Evolutionary conservation across 2,888 invertebrate species (phyloP).

Genomic region (Aelia acuminata): DNA sequence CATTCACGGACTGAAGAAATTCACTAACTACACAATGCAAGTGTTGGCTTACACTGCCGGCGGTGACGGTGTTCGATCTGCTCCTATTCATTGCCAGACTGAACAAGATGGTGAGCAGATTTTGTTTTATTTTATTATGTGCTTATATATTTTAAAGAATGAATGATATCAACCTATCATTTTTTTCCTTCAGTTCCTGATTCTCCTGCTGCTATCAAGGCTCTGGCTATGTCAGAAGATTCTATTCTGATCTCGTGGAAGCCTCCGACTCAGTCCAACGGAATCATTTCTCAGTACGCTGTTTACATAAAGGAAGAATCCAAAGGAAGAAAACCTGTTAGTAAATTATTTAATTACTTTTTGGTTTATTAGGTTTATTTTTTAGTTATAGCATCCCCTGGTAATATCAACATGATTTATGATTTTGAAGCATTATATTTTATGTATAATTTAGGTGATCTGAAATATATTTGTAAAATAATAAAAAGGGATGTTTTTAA

Average conservation of each 20-base stretch:
- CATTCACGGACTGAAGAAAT: conserved; percentile 93
- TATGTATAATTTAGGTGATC: no score
- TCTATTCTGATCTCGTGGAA: conserved; percentile 95
- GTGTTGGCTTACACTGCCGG: conserved; percentile 95
- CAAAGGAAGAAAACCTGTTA: conserved; percentile 68
- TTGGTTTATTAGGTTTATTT: no score
- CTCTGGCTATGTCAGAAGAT: conserved; percentile 91
- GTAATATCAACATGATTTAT: no score
- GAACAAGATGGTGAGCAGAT: conserved; percentile 88
- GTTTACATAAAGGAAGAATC: conserved; percentile 76
- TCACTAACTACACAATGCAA: conserved; percentile 97
- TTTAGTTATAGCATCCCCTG: no score
- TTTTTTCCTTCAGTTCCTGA: conserved; percentile 82
- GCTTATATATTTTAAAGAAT: neutral
- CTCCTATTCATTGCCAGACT: conserved; percentile 92
- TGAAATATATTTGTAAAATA: no score
- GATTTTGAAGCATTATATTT: no score
- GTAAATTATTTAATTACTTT: no score
- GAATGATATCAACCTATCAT: neutral
- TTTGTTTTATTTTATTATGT: conserved; percentile 19
- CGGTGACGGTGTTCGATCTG: conserved; percentile 92
- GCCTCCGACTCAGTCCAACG: conserved; percentile 92
- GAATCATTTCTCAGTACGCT: conserved; percentile 92
- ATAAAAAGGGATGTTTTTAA: no score
- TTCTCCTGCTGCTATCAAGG: conserved; percentile 93